Base-by-base conservation (phyloP, 2,797 vertebrate species). In the Myotis planiceps region DNA sequence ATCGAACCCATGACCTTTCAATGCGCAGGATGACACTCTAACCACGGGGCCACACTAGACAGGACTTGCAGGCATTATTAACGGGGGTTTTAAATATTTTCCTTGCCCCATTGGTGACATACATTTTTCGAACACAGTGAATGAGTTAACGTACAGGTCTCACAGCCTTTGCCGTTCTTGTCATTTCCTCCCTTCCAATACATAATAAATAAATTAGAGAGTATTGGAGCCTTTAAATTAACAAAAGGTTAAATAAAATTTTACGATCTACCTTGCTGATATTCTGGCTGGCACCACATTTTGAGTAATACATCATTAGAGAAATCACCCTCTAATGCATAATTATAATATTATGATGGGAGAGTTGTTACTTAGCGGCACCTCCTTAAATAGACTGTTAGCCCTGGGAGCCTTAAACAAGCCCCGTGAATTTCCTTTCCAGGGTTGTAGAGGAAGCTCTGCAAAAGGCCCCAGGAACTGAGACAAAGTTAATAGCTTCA, bases 211-310 rank as follows among this genome's bases (percentile, higher is more conserved):
- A 98, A 97, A 97, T 96, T 96, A 96, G 72, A 89, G 94, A 95
- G 71, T 96, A 95, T 29, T 89, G 47, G 47, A 97, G 55, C 23
- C 88, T 98, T 98, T 98, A 98, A 98, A 98, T 98, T 98, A 98
- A 97, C 90, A 98, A 98, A 98, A 97, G 88, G 45, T 98, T 98
- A 98, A 98, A 97, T 92, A 98, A 97, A 96, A 96, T 97, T 97
- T 98, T 98, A 98, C 79, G 72, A 97, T 95, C 90, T 98, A 97
- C 97, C 97, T 95, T 95, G 87, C 74, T 92, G 18, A 97, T 96
- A 96, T 97, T 96, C 86, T 96, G 78, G 81, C 80, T 93, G 81
- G 84, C 3, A 95, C 32, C 60, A 82, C 80, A 89, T 98, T 98
- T 98, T 97, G 72, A 47, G 72, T 97, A 97, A 97, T 96, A 96